Evolutionary conservation across 2,797 vertebrate species (phyloP), one percentile per base, ranked within the genome.

Genomic region (Mus caroli): DNA sequence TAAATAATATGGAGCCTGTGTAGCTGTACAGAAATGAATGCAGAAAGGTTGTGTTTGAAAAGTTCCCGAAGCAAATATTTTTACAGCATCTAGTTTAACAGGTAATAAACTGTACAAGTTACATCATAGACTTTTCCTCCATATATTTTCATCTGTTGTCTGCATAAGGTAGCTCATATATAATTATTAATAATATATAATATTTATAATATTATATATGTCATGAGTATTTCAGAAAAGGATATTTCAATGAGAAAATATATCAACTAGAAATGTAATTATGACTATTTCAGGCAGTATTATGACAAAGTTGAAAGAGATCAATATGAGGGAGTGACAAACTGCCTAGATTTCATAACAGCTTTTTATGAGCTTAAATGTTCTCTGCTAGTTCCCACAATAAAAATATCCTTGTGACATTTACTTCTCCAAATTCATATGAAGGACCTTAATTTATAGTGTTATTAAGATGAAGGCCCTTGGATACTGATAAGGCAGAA

Each of bases 131-230:
- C 3, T 54, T 75, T 37, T 43, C 34, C 12, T 37, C 54, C 2
- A 60, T 60, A 88, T 93, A 52, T 62, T 91, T 95, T 93, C 46
- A 90, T 28, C 54, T 24, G 28, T 20, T 88, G 14, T 52, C 13
- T 75, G 54, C 52, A 3, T 79, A 12, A 78, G 8, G 34, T 2
- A 69, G 64, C 77, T 40, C 1, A 76, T 58, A 76, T 62, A n/a
- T 80, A 77, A 80, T 50, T 24, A 85, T 50, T 20, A 89, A 7
- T 76, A 31, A 5, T 31, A 26, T 22, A 14, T 37, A 50, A 4
- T 86, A 80, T 69, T 3, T 17, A 43, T 56, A 15, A 3, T 4
- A 46, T 79, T 83, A 14, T 88, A 75, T 78, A 40, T 46, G 19
- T 13, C 20, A 69, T 46, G 11, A 73, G 46, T 86, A 6, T 34